Percentiles rank a stretch among this genome's conserved stretches.
These are phyloP conservation scores for Sitobion miscanthi DNA, from an alignment of 1,140 invertebrate species.

Conservation along the genomic window DNA sequence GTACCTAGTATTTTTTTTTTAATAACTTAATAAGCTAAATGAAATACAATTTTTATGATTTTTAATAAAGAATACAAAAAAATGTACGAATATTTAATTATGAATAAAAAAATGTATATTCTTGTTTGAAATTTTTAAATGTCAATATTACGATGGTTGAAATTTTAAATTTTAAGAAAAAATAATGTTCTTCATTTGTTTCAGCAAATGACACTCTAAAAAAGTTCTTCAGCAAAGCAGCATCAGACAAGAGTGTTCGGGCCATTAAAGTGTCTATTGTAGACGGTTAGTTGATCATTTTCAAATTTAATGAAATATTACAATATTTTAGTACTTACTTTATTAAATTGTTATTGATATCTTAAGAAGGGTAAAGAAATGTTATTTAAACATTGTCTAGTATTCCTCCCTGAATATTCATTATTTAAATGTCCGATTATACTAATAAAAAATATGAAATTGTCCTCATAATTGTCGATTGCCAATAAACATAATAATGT, in stretches of 20 bases:
- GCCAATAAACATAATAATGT: neutral
- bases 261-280: conserved; percentile 81
- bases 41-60: neutral
- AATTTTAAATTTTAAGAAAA: neutral
- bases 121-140: no score
- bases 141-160: no score
- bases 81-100: no score
- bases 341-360: neutral
- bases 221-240: conserved; percentile 82
- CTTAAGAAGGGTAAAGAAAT: neutral
- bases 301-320: neutral
- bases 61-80: neutral
- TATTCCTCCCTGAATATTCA: neutral
- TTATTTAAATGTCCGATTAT: no score
- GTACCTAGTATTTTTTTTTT: neutral
- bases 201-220: conserved; percentile 81
- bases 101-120: neutral
- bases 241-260: conserved; percentile 73
- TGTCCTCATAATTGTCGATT: neutral
- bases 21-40: no score
- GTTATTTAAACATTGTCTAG: neutral
- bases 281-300: conserved; percentile 46
- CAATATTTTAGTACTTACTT: neutral
- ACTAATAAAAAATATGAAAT: neutral
- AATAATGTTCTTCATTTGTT: conserved; percentile 62